phyloP scores from a whole-genome alignment of 2,888 invertebrate species.

The Pteria penguin region DNA sequence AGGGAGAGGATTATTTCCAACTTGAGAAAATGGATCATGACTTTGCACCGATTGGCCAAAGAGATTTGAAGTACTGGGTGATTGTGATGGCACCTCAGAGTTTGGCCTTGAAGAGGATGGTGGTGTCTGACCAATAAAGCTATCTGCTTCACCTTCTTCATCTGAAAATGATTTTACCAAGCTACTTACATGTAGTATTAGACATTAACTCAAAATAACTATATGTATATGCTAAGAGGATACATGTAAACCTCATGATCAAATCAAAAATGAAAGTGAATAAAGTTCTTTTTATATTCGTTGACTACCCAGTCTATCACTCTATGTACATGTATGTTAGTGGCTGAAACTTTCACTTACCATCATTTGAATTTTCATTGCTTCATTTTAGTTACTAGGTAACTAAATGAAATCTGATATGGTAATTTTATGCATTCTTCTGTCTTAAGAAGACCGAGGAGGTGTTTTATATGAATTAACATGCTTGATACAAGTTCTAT shows the following conservation, averaged over 20 bases:
- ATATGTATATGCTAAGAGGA: not conserved
- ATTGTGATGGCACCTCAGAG: not conserved
- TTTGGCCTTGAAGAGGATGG: slow-evolving; percentile 39
- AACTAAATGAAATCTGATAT: no score
- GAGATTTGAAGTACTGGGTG: not conserved
- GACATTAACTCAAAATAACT: slow-evolving; percentile 3
- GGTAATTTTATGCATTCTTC: no score
- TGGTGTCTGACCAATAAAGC: slow-evolving; percentile 77
- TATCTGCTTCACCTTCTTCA: slow-evolving; percentile 80
- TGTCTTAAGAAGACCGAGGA: no score
- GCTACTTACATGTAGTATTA: no score
- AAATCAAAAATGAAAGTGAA: not conserved
- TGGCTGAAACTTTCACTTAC: no score
- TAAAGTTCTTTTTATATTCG: no score
- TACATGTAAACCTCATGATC: not conserved
- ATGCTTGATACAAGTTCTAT: no score
- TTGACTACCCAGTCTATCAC: no score
- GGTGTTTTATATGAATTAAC: no score
- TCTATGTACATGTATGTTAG: no score
- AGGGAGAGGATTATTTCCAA: slow-evolving; percentile 58
- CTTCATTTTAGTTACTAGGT: no score
- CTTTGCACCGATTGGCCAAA: slow-evolving; percentile 18
- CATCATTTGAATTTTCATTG: no score
- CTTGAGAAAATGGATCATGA: slow-evolving; percentile 71
- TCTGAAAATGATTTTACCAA: slow-evolving; percentile 67